Evolutionary conservation across 2,888 invertebrate species (phyloP).

Genomic region (Orchesella flavescens): DNA sequence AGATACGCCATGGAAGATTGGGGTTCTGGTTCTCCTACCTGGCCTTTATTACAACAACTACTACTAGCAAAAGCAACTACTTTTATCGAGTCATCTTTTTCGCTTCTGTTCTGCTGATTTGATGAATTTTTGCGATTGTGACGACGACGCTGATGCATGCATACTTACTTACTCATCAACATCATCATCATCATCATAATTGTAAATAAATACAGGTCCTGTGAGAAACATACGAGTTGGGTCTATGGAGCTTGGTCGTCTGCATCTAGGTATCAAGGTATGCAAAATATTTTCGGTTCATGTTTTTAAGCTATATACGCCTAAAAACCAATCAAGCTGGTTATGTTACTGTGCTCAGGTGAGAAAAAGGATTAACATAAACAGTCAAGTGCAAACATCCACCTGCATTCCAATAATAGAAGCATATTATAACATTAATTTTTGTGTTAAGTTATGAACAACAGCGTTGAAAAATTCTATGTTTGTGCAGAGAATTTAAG

Average conservation of each 20-base stretch:
- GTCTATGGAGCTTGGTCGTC: not conserved
- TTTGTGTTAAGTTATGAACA: too few relatives aligned
- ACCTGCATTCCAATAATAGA: too few relatives aligned
- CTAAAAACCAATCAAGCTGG: not conserved
- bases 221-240: constrained; percentile 29
- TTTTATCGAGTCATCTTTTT: not conserved
- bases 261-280: constrained; percentile 8
- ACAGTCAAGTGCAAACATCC: too few relatives aligned
- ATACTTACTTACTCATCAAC: not conserved
- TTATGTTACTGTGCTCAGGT: not conserved
- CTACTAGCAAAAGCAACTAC: not conserved
- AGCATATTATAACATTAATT: too few relatives aligned
- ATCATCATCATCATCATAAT: constrained; percentile 18
- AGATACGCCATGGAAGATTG: not conserved
- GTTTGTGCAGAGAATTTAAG: too few relatives aligned
- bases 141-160: not conserved
- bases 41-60: not conserved
- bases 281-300: constrained; percentile 20
- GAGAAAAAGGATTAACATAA: too few relatives aligned
- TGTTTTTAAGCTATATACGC: not conserved
- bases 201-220: constrained; percentile 47
- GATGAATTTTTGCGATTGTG: constrained; percentile 17
- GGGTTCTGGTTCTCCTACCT: not conserved
- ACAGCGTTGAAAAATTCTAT: too few relatives aligned
- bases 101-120: not conserved